phyloP scores from a whole-genome alignment of 2,888 invertebrate species.

The Kuschelorhynchus macadamiae region DNA sequence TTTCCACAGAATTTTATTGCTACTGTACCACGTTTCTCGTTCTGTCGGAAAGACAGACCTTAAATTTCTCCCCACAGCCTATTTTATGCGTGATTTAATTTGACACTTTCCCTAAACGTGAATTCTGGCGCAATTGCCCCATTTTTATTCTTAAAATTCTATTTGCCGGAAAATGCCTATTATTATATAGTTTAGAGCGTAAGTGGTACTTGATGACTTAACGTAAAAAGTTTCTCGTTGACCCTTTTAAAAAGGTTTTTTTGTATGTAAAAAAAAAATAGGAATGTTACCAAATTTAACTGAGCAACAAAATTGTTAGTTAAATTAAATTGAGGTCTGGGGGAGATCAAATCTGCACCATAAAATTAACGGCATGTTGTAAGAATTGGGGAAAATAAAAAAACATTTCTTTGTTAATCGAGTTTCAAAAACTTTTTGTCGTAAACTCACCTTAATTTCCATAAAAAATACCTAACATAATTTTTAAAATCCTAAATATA shows the following conservation, averaged over 20 bases:
- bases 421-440: too few relatives aligned
- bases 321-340: too few relatives aligned
- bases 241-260: neutral
- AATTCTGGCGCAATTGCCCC: slow-evolving; percentile 43
- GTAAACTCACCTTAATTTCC: too few relatives aligned
- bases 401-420: too few relatives aligned
- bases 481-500: too few relatives aligned
- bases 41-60: slow-evolving; percentile 34
- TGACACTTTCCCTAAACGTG: slow-evolving; percentile 46
- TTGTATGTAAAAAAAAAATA: neutral
- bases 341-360: too few relatives aligned
- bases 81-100: slow-evolving; percentile 52
- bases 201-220: slow-evolving; percentile 32
- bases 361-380: too few relatives aligned
- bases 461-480: too few relatives aligned
- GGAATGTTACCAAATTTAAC: too few relatives aligned
- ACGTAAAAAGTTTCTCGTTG: neutral
- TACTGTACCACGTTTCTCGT: slow-evolving; percentile 26
- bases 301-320: too few relatives aligned
- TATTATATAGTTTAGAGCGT: slow-evolving; percentile 42
- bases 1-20: slow-evolving; percentile 41
- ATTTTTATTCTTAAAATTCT: slow-evolving; percentile 48
- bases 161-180: slow-evolving; percentile 47
- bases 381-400: too few relatives aligned
- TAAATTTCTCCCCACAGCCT: slow-evolving; percentile 44